A percentile compares a stretch with the other conserved stretches of the same genome.
Conservation (phyloP, 2,888 invertebrate species). For the Magallana nippona region DNA sequence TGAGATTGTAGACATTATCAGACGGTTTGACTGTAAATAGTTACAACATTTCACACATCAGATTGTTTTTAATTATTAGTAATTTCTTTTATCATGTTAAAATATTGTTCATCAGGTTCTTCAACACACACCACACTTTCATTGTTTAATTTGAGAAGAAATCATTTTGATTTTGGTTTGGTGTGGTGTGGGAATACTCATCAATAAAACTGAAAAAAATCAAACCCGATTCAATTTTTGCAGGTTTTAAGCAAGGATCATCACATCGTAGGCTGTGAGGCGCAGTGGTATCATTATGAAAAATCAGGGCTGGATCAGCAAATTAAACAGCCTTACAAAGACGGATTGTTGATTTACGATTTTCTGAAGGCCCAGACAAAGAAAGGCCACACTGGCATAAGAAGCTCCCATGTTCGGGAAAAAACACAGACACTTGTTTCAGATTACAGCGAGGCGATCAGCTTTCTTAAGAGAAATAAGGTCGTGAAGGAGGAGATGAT, state of each 20-base stretch:
- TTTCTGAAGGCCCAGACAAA: conserved; percentile 68
- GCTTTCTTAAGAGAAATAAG: conserved; percentile 62
- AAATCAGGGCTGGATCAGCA: conserved; percentile 58
- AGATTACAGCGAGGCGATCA: conserved; percentile 61
- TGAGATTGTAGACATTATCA: no score
- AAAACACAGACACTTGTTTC: conserved; percentile 50
- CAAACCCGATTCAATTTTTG: conserved; percentile 2
- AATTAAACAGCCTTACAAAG: conserved; percentile 60
- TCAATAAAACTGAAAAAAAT: no score
- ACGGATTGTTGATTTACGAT: conserved; percentile 73
- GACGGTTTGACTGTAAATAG: no score
- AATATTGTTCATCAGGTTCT: no score
- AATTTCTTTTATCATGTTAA: no score
- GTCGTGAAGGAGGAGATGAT: conserved; percentile 60
- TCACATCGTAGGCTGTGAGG: conserved; percentile 65
- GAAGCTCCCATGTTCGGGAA: conserved; percentile 50
- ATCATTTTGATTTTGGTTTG: no score
- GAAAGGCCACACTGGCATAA: conserved; percentile 68
- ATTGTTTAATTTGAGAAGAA: no score
- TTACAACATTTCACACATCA: no score
- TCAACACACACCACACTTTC: no score
- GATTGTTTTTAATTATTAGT: no score
- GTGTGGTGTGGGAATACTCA: no score
- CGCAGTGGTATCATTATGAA: conserved; percentile 57
- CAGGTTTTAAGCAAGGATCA: conserved; percentile 64